Evolutionary conservation across 1,140 invertebrate species (phyloP).

Genomic region (Eupristina koningsbergeri): DNA sequence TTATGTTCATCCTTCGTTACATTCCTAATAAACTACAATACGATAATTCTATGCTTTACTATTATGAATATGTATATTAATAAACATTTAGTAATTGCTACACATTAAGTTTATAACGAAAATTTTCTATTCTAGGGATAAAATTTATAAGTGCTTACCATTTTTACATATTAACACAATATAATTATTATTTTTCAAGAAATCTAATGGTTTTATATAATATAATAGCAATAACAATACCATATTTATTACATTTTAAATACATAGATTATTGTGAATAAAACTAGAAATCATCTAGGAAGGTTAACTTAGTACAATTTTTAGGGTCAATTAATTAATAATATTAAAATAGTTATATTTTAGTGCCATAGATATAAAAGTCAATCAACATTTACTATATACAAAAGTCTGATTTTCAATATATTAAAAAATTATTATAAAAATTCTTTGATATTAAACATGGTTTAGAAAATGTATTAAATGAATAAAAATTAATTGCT

Average conservation of each 20-base stretch:
- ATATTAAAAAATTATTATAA: slow-evolving; percentile 1
- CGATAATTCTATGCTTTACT: background rate
- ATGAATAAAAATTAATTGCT: background rate
- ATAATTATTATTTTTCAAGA: background rate
- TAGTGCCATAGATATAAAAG: slow-evolving; percentile 43
- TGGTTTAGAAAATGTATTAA: too few species aligned
- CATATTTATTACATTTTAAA: background rate
- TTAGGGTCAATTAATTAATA: background rate
- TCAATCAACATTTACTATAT: slow-evolving; percentile 15
- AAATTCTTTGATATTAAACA: background rate
- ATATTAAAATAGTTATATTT: slow-evolving; percentile 16
- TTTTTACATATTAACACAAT: background rate
- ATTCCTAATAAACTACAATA: slow-evolving; percentile 37
- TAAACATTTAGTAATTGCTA: slow-evolving; percentile 3
- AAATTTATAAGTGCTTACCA: slow-evolving; percentile 2
- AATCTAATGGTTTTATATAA: slow-evolving; percentile 27
- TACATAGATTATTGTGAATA: background rate
- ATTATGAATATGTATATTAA: slow-evolving; percentile 20
- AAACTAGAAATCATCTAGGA: background rate
- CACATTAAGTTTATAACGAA: background rate
- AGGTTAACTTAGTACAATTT: background rate
- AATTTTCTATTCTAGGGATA: background rate
- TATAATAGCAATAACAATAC: slow-evolving; percentile 1
- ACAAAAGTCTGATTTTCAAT: slow-evolving; percentile 41
- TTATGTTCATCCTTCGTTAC: slow-evolving; percentile 18